Conservation (phyloP, 35 echinoderm and acorn worm species). For the Ophiothrix spiculata region DNA sequence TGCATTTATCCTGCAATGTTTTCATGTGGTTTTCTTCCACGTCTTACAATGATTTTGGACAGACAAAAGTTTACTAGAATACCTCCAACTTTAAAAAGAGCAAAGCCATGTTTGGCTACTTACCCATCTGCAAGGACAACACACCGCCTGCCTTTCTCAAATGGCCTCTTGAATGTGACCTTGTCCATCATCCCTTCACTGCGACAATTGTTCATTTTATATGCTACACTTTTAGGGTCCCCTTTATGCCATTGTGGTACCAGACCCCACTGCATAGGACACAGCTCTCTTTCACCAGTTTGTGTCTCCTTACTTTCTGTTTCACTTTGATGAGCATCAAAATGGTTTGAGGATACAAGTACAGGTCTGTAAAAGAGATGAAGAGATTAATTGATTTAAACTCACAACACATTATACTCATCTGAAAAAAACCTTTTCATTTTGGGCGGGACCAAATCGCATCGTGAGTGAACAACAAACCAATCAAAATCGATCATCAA, state of each 20-base stretch:
- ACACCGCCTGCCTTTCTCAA: constrained; percentile 87
- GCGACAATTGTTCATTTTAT: constrained; percentile 96
- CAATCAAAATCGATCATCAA: too few relatives aligned
- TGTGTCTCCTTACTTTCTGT: constrained; percentile 4
- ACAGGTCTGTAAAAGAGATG: constrained; percentile 80
- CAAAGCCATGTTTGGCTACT: too few relatives aligned
- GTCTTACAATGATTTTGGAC: too few relatives aligned
- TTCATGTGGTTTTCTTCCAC: too few relatives aligned
- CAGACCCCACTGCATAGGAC: constrained; percentile 91
- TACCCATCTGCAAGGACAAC: constrained; percentile 96
- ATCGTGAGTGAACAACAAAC: too few relatives aligned
- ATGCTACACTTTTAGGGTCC: constrained; percentile 52
- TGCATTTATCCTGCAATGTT: too few relatives aligned
- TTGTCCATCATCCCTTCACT: constrained; percentile 89
- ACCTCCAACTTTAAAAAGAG: too few relatives aligned
- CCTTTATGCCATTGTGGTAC: constrained; percentile 97
- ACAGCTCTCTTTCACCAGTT: constrained; percentile 57
- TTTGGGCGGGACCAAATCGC: too few relatives aligned
- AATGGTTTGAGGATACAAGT: constrained; percentile 75
- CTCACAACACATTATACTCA: too few relatives aligned
- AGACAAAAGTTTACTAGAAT: too few relatives aligned
- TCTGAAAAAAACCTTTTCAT: too few relatives aligned
- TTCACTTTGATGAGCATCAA: not conserved
- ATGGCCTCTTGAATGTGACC: constrained; percentile 70
- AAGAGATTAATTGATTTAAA: too few relatives aligned